Evolutionary conservation across 2,888 invertebrate genomes (phyloP).

Genomic region (Actias luna): DNA sequence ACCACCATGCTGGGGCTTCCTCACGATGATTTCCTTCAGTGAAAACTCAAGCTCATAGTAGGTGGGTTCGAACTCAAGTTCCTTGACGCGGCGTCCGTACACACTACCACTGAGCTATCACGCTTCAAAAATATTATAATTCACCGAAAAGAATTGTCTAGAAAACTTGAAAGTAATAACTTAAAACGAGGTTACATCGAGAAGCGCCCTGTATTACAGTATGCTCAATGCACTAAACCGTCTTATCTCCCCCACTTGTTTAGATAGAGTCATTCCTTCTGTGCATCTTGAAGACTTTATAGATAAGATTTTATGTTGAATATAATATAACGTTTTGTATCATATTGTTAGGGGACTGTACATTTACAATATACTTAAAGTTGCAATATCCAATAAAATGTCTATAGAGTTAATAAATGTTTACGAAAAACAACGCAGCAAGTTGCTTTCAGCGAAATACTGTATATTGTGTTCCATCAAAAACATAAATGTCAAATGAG

Average conservation of each 20-base stretch:
- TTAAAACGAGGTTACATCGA: conserved; percentile 53
- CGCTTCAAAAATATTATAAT: too few species aligned
- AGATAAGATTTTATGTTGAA: conserved; percentile 68
- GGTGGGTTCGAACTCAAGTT: too few species aligned
- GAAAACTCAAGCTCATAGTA: too few species aligned
- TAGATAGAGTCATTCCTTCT: conserved; percentile 63
- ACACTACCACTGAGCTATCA: too few species aligned
- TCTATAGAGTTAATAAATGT: conserved; percentile 8
- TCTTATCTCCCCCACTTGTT: conserved; percentile 70
- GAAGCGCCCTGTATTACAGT: conserved; percentile 48
- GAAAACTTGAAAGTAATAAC: conserved; percentile 40
- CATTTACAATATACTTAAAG: conserved; percentile 4
- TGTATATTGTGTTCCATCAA: not conserved
- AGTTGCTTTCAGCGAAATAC: not conserved
- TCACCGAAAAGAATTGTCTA: not conserved
- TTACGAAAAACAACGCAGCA: not conserved
- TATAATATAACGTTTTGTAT: conserved; percentile 38
- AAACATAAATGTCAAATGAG: not conserved
- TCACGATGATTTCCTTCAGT: too few species aligned
- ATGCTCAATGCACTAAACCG: conserved; percentile 66
- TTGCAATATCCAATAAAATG: conserved; percentile 6
- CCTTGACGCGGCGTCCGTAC: too few species aligned
- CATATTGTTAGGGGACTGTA: conserved; percentile 5
- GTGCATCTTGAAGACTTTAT: conserved; percentile 60
- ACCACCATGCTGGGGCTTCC: too few species aligned